Evolutionary conservation across 2,888 invertebrate genomes (phyloP).

Genomic region (Lycia hirtaria): DNA sequence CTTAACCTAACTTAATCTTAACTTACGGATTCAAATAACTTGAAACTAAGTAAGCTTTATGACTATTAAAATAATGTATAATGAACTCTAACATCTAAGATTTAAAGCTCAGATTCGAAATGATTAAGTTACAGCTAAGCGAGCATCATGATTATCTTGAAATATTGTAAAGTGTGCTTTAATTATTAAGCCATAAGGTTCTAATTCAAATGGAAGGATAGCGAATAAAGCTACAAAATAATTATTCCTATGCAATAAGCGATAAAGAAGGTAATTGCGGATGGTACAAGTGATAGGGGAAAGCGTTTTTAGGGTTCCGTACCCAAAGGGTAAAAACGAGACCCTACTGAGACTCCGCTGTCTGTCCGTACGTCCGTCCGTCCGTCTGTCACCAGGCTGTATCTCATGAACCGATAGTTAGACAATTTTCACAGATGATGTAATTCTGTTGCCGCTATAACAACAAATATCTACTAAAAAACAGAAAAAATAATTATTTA

Average conservation of each 20-base stretch:
- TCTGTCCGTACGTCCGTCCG: too few species aligned
- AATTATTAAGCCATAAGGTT: not conserved
- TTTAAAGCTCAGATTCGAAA: constrained; percentile 1
- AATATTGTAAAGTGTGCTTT: constrained; percentile 6
- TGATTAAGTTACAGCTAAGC: not conserved
- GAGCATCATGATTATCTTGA: not conserved
- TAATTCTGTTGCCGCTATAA: too few species aligned
- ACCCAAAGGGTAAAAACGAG: too few species aligned
- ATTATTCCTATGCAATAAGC: constrained; percentile 46
- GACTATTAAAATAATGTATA: not conserved
- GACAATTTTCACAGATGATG: too few species aligned
- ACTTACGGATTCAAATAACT: constrained; percentile 13
- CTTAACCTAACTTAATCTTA: constrained; percentile 15
- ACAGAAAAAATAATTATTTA: too few species aligned
- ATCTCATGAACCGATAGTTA: too few species aligned
- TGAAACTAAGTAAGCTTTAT: not conserved
- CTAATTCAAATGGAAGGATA: not conserved
- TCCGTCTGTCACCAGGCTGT: too few species aligned
- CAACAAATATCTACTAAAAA: too few species aligned
- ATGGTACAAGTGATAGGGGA: constrained; percentile 24
- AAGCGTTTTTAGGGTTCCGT: constrained; percentile 1
- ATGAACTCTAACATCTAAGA: not conserved
- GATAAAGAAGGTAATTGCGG: constrained; percentile 38
- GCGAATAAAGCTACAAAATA: constrained; percentile 38
- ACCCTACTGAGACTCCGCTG: too few species aligned